phyloP scores from a whole-genome alignment of 2,888 invertebrate species.

The Caenorhabditis macrosperma region DNA sequence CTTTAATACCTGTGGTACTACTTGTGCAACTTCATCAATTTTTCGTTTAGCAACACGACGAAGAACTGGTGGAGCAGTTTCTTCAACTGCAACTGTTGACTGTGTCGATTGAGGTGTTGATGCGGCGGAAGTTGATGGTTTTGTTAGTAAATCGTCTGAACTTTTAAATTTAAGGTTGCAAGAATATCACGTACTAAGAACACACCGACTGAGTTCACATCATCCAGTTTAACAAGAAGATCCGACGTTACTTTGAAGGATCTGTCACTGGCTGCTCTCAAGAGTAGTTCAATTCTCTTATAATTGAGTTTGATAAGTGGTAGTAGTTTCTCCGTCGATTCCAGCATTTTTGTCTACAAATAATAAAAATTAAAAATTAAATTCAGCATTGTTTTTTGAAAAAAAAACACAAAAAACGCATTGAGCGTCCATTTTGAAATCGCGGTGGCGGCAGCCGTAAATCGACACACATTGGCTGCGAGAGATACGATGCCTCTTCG shows the following conservation, averaged over 20 bases:
- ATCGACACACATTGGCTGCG: constrained; percentile 50
- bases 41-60: constrained; percentile 4
- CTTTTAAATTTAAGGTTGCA: not conserved
- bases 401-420: not conserved
- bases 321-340: not conserved
- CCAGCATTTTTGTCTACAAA: constrained; percentile 8
- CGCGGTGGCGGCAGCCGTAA: constrained; percentile 38
- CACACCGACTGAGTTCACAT: constrained; percentile 15
- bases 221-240: constrained; percentile 21
- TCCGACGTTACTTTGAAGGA: constrained; percentile 14
- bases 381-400: not conserved
- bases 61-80: not conserved
- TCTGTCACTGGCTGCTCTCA: not conserved
- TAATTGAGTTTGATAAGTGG: constrained; percentile 3
- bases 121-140: constrained; percentile 6
- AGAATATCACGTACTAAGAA: not conserved
- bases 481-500: constrained; percentile 10
- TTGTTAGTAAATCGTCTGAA: not conserved
- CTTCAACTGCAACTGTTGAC: not conserved
- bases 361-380: not conserved
- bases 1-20: not conserved
- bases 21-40: not conserved
- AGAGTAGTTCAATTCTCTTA: constrained; percentile 26
- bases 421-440: constrained; percentile 1
- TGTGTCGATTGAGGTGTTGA: not conserved